Conservation (phyloP, 2,888 invertebrate species). For the Teleiodes luculella region DNA sequence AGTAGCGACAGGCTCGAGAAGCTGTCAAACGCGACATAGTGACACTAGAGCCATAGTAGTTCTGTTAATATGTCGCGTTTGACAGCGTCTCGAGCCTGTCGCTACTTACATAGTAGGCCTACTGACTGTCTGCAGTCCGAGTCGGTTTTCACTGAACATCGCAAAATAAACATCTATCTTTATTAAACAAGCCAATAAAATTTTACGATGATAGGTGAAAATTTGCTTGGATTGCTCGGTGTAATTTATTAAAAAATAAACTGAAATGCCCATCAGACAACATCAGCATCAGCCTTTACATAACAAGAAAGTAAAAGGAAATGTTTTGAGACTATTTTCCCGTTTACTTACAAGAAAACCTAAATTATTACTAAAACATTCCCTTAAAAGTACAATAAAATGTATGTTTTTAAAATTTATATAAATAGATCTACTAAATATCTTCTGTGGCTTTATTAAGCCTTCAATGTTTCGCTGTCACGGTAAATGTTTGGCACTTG, state of each 20-base stretch:
- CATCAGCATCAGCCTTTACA: neutral
- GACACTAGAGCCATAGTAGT: no score
- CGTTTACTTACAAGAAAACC: neutral
- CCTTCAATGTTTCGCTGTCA: slow-evolving; percentile 36
- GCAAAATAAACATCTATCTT: neutral
- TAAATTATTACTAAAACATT: neutral
- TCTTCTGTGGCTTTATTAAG: slow-evolving; percentile 41
- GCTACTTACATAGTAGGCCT: no score
- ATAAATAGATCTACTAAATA: slow-evolving; percentile 15
- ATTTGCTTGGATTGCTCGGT: no score
- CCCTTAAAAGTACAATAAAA: slow-evolving; percentile 1
- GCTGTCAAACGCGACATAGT: no score
- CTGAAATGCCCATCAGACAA: neutral
- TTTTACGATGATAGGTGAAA: no score
- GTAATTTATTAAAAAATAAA: neutral
- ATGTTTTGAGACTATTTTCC: no score
- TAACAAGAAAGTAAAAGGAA: neutral
- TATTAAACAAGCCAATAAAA: no score
- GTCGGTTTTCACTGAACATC: neutral
- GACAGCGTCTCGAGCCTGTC: no score
- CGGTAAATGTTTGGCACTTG: slow-evolving; percentile 38
- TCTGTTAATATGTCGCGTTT: no score
- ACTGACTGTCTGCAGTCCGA: neutral
- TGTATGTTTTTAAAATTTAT: slow-evolving; percentile 4
- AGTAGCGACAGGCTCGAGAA: no score